A percentile compares a stretch with the other conserved stretches of the same genome.
These are phyloP conservation scores for Eutolmus rufibarbis DNA, from an alignment of 2,888 invertebrate species.

Conservation along the genomic window DNA sequence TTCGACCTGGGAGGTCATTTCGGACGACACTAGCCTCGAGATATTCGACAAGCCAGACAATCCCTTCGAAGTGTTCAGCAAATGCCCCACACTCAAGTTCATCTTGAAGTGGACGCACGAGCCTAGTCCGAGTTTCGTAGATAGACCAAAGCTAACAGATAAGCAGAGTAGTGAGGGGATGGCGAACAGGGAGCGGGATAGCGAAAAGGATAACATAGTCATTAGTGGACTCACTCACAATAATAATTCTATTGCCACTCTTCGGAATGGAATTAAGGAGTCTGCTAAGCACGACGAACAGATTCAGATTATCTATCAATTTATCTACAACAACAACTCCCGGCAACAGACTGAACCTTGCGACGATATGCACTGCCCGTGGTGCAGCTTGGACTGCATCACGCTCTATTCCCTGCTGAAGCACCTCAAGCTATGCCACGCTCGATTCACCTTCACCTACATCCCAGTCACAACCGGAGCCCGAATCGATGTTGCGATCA, in stretches of 20 bases:
- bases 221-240: constrained; percentile 47
- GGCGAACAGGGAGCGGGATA: constrained; percentile 46
- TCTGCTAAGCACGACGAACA: constrained; percentile 60
- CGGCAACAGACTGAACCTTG: constrained; percentile 95
- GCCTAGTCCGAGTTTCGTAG: constrained; percentile 71
- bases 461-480: constrained; percentile 65
- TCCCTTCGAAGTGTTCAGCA: constrained; percentile 79
- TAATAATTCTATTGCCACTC: constrained; percentile 53
- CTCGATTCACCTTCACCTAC: constrained; percentile 91
- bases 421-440: constrained; percentile 92
- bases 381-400: constrained; percentile 92
- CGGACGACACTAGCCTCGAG: constrained; percentile 65
- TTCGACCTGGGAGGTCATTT: constrained; percentile 73
- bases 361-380: constrained; percentile 92
- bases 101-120: constrained; percentile 84
- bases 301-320: constrained; percentile 91
- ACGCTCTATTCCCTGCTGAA: constrained; percentile 88
- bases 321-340: constrained; percentile 93
- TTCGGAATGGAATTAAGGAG: background rate
- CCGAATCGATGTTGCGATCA: constrained; percentile 92
- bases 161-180: background rate
- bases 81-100: constrained; percentile 84
- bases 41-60: constrained; percentile 55
- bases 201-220: constrained; percentile 61
- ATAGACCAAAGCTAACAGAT: constrained; percentile 68